Conservation (phyloP, 2,888 invertebrate genomes). For the Ditula angustiorana region DNA sequence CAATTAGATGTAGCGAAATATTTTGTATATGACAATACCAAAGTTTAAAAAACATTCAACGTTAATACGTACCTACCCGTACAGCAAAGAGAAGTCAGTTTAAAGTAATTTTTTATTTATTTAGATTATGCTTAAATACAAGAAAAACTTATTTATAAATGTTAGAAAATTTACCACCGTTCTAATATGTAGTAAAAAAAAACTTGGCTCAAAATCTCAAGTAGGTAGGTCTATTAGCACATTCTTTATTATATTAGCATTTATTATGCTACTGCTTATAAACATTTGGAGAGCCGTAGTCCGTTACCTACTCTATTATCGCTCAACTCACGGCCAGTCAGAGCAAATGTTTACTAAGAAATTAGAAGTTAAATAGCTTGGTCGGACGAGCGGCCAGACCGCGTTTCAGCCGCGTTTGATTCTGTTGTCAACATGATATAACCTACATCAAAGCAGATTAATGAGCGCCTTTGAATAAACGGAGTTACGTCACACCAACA, state of each 20-base stretch:
- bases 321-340: conserved; percentile 66
- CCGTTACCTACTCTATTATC: conserved; percentile 62
- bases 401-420: conserved; percentile 35
- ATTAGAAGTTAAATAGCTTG: conserved; percentile 47
- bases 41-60: no score
- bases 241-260: conserved; percentile 54
- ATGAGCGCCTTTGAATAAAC: conserved; percentile 15
- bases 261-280: conserved; percentile 64
- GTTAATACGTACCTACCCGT: no score
- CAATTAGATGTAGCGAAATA: no score
- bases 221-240: conserved; percentile 52
- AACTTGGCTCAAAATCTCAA: neutral
- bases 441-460: conserved; percentile 30
- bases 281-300: conserved; percentile 67
- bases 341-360: conserved; percentile 68
- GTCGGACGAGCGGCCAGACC: neutral
- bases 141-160: no score
- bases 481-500: neutral
- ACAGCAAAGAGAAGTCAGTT: no score
- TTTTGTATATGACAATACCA: no score
- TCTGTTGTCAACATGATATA: conserved; percentile 41
- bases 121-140: no score
- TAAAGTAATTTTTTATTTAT: no score
- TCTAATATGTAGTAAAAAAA: no score
- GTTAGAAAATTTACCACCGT: no score